A percentile compares a stretch with the other conserved stretches of the same genome.
phyloP scores from a whole-genome alignment of 1,140 invertebrate species.

The Aphaenogaster ashmeadi region DNA sequence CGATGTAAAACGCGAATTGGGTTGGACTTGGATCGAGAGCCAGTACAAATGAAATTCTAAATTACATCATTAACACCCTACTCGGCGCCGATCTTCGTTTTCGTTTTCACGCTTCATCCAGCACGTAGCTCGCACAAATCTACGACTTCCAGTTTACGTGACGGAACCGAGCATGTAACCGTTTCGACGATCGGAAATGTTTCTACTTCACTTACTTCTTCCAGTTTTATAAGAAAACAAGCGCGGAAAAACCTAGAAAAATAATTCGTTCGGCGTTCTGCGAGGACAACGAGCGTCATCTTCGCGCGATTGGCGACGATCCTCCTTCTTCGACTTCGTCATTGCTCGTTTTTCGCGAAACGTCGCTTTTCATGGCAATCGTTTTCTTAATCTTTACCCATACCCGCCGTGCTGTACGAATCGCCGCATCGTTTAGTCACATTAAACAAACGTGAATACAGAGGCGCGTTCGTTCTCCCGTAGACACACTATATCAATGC shows the following conservation, averaged over 20 bases:
- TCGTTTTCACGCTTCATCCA: constrained; percentile 25
- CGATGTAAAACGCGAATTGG: constrained; percentile 8
- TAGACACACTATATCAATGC: constrained; percentile 49
- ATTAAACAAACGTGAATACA: neutral
- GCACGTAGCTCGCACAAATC: constrained; percentile 54
- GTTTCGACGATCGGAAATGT: constrained; percentile 47
- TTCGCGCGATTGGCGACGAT: constrained; percentile 54
- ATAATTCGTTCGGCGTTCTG: constrained; percentile 10
- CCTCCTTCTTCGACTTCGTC: constrained; percentile 8
- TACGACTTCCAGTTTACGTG: constrained; percentile 47
- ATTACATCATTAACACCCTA: neutral
- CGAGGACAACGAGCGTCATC: constrained; percentile 23
- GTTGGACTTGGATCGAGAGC: constrained; percentile 19
- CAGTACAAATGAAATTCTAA: constrained; percentile 49
- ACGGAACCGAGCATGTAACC: constrained; percentile 33
- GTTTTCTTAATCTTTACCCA: neutral
- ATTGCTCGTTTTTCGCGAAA: constrained; percentile 22
- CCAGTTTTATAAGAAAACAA: constrained; percentile 63
- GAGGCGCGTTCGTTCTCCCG: constrained; percentile 36
- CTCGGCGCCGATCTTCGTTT: constrained; percentile 24
- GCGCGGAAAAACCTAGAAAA: constrained; percentile 6
- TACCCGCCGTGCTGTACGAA: neutral
- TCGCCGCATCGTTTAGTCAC: constrained; percentile 16
- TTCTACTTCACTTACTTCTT: constrained; percentile 64
- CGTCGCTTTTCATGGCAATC: neutral